Conservation (phyloP, 2,888 invertebrate genomes). For the Lasioglossum pauxillum region DNA sequence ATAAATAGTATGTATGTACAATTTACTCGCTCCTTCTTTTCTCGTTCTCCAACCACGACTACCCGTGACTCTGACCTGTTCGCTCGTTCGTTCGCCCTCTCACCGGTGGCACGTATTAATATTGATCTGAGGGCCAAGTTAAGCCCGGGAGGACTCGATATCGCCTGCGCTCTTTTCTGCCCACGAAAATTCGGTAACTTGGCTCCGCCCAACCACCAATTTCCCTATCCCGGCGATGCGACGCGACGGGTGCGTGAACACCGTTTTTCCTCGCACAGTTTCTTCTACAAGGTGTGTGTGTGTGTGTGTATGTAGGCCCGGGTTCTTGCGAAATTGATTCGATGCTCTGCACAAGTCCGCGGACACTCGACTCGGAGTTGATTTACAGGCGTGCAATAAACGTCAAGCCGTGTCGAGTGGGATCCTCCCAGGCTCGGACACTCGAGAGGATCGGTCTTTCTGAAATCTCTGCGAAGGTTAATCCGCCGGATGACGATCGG, state of each 20-base stretch:
- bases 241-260: not conserved
- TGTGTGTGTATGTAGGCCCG: not conserved
- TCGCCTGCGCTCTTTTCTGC: constrained; percentile 66
- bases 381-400: constrained; percentile 55
- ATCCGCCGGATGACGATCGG: constrained; percentile 12
- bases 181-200: constrained; percentile 33
- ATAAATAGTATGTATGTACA: too few relatives aligned
- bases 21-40: constrained; percentile 1
- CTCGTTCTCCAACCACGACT: constrained; percentile 2
- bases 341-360: constrained; percentile 29
- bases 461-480: constrained; percentile 40
- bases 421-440: constrained; percentile 45
- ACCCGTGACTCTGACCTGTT: not conserved
- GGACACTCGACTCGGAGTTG: constrained; percentile 38
- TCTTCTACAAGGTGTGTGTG: not conserved
- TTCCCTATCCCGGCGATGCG: not conserved
- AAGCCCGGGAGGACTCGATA: constrained; percentile 36
- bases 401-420: constrained; percentile 37
- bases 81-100: constrained; percentile 43
- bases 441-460: constrained; percentile 31
- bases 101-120: constrained; percentile 64
- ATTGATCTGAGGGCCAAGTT: constrained; percentile 61
- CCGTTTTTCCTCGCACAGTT: not conserved
- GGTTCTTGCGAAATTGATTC: constrained; percentile 41
- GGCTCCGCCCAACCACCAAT: constrained; percentile 57